phyloP scores from a whole-genome alignment of 2,113 vertebrate genomes.

The Macaca fascicularis region T2T-MFA8v1.1 NC_088386.1:48902001-48902500 shows the following conservation, averaged over 20 bases:
- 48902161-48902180: neutral
- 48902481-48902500: neutral
- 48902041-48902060: neutral
- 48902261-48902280: neutral
- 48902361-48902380: neutral
- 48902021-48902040: neutral
- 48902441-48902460: neutral
- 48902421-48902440: neutral
- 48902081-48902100: neutral
- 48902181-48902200: neutral
- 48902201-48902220: neutral
- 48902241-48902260: neutral
- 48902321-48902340: neutral
- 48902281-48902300: neutral
- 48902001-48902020: neutral
- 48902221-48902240: neutral
- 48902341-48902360: neutral
- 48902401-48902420: neutral
- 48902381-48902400: neutral
- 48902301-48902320: neutral
- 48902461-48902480: neutral
- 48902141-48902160: neutral
- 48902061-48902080: neutral
- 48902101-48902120: neutral
- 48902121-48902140: neutral